Evolutionary conservation across 2,113 vertebrate genomes (phyloP).

Genomic region (Saguinus midas): DNA sequence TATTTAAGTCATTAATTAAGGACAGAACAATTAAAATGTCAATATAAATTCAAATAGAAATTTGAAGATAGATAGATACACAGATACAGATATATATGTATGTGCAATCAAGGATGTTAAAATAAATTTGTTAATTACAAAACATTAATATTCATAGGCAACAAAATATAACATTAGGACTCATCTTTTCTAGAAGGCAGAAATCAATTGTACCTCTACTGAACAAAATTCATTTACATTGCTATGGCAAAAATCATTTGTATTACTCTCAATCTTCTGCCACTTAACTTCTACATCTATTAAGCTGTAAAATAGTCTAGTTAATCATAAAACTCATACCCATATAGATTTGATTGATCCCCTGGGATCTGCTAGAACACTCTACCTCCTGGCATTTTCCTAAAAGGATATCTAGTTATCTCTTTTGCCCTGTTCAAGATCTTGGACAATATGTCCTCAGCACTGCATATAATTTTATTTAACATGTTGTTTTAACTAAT

Average conservation of each 20-base stretch:
- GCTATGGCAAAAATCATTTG: neutral
- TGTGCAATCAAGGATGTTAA: neutral
- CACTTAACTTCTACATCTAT: neutral
- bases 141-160: neutral
- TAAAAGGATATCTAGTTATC: neutral
- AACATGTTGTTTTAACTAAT: neutral
- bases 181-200: neutral
- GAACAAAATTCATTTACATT: neutral
- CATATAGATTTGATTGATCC: neutral
- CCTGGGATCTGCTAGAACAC: neutral
- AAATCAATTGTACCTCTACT: neutral
- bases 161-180: neutral
- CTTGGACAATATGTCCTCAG: neutral
- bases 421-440: neutral
- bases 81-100: neutral
- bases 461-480: neutral
- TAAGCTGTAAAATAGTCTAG: neutral
- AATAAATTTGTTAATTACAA: neutral
- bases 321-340: neutral
- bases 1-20: neutral
- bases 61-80: neutral
- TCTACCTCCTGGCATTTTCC: rapidly evolving
- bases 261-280: neutral
- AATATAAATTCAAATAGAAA: neutral
- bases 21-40: neutral